phyloP scores from a whole-genome alignment of 2,113 vertebrate species.

The Corythornis madagascariensis region DNA sequence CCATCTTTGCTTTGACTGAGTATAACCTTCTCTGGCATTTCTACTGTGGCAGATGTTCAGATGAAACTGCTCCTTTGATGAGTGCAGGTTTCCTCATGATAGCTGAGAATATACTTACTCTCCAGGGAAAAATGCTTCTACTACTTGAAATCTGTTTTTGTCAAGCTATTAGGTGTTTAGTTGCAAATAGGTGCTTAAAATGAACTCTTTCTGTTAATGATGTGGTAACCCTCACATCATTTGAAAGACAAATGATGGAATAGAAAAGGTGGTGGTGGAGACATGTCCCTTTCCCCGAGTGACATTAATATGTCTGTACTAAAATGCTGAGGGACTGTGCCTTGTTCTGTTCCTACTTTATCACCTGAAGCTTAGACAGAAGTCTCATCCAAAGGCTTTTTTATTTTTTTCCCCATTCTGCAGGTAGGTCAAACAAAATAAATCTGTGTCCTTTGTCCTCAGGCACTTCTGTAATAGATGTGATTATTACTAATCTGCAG shows the following conservation, averaged over 20 bases:
- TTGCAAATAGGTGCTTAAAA: background rate
- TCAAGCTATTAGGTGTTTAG: background rate
- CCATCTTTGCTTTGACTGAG: background rate
- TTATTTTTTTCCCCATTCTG: background rate
- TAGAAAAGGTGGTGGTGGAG: background rate
- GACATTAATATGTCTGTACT: background rate
- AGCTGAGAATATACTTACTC: background rate
- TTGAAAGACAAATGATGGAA: background rate
- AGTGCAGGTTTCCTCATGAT: background rate
- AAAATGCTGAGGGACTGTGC: background rate
- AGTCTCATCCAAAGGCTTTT: background rate
- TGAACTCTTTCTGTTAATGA: background rate
- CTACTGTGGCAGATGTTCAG: background rate
- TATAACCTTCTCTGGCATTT: background rate
- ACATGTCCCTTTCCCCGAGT: background rate
- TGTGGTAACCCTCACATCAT: accelerated
- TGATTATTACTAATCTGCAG: background rate
- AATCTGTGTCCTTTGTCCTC: background rate
- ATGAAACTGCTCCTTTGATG: background rate
- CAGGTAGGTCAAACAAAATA: background rate
- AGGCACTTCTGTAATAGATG: background rate
- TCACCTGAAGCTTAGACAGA: background rate
- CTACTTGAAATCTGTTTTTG: background rate
- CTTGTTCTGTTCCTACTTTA: background rate
- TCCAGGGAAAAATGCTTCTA: background rate